phyloP scores from a whole-genome alignment of 1,140 invertebrate genomes.

The Rhagoletis zephyria region DNA sequence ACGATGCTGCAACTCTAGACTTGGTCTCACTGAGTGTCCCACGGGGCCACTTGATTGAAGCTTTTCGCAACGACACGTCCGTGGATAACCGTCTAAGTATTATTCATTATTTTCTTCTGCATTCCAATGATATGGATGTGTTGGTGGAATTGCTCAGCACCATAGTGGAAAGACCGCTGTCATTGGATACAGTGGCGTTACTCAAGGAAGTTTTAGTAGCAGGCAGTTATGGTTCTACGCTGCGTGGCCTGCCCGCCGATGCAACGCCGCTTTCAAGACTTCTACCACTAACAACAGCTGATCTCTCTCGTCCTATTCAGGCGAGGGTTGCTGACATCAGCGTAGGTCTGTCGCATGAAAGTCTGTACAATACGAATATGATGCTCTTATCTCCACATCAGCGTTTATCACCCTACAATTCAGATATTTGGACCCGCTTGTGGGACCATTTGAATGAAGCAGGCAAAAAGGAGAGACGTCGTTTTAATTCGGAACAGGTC shows the following conservation, averaged over 20 bases:
- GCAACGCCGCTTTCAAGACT: slow-evolving; percentile 79
- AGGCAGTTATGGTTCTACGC: slow-evolving; percentile 81
- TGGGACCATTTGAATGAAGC: slow-evolving; percentile 80
- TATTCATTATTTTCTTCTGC: slow-evolving; percentile 85
- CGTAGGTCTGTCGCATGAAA: slow-evolving; percentile 76
- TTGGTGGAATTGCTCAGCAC: slow-evolving; percentile 76
- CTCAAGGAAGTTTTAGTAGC: slow-evolving; percentile 86
- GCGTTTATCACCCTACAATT: slow-evolving; percentile 83
- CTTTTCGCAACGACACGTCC: slow-evolving; percentile 79
- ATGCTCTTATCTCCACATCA: slow-evolving; percentile 87
- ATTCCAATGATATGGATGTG: slow-evolving; percentile 81
- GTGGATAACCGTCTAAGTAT: slow-evolving; percentile 83
- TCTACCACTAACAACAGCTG: slow-evolving; percentile 80
- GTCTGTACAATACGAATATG: slow-evolving; percentile 84
- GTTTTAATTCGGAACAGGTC: slow-evolving; percentile 81
- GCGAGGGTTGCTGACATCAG: slow-evolving; percentile 67
- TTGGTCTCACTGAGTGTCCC: slow-evolving; percentile 79
- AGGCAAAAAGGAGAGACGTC: slow-evolving; percentile 76
- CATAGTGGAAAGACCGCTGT: slow-evolving; percentile 70
- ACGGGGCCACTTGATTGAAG: slow-evolving; percentile 78
- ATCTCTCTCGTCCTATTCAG: slow-evolving; percentile 68
- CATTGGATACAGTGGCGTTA: slow-evolving; percentile 73
- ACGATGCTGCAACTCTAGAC: slow-evolving; percentile 82
- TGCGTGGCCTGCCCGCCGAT: slow-evolving; percentile 81
- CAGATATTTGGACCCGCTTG: slow-evolving; percentile 86